phyloP scores from a whole-genome alignment of 1,140 invertebrate species.

The Caerostris darwini region DNA sequence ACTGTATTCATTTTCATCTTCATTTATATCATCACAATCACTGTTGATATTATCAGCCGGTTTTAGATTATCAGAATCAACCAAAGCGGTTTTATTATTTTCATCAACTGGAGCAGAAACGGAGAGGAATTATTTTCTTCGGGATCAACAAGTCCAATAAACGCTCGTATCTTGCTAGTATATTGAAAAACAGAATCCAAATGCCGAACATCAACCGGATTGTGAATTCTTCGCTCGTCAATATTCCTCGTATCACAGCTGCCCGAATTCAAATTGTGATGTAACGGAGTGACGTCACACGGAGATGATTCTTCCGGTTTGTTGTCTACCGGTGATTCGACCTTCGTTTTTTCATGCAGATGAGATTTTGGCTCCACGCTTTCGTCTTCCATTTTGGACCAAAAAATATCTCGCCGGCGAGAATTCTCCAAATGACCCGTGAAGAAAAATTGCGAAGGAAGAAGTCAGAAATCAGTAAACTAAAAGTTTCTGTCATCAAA shows the following conservation, averaged over 20 bases:
- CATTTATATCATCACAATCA: not conserved
- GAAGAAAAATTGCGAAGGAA: not conserved
- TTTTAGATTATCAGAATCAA: not conserved
- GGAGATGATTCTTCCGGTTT: not conserved
- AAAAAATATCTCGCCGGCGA: not conserved
- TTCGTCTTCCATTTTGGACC: conserved; percentile 9
- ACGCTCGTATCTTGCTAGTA: conserved; percentile 5
- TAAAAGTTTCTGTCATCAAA: not conserved
- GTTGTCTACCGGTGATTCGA: not conserved
- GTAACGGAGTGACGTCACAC: not conserved
- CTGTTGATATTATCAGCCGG: no score
- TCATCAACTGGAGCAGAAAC: not conserved
- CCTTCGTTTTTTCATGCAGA: not conserved
- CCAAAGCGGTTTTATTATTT: not conserved
- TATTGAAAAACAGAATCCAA: conserved; percentile 8
- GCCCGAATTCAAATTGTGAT: not conserved
- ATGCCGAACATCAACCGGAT: not conserved
- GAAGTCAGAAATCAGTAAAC: not conserved
- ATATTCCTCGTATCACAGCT: not conserved
- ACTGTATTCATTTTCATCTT: no score
- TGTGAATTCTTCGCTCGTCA: not conserved
- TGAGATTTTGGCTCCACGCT: not conserved
- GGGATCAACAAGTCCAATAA: not conserved
- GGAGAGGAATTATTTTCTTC: not conserved
- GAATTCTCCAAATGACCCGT: not conserved